Evolutionary conservation across 1,140 invertebrate species (phyloP).

Genomic region (Drosophila parvula): DNA sequence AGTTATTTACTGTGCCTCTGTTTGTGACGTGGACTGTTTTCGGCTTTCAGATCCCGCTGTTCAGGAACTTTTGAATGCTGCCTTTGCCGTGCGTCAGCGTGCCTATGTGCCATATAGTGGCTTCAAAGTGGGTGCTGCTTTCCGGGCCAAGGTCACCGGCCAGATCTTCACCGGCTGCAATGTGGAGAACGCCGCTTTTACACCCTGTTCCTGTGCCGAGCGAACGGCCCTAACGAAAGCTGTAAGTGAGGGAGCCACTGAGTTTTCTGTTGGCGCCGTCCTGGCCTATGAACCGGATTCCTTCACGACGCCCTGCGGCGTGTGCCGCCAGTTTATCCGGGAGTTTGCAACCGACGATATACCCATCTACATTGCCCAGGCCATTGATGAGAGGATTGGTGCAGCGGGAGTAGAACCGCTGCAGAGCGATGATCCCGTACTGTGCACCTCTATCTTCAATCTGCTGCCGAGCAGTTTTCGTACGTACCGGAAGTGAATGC

Average conservation of each 20-base stretch:
- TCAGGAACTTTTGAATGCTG: slow-evolving; percentile 87
- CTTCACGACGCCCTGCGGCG: slow-evolving; percentile 94
- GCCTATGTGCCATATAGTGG: slow-evolving; percentile 96
- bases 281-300: slow-evolving; percentile 87
- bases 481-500: slow-evolving; percentile 43
- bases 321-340: slow-evolving; percentile 93
- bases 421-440: slow-evolving; percentile 81
- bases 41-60: slow-evolving; percentile 85
- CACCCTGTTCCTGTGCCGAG: slow-evolving; percentile 95
- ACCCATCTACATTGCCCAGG: slow-evolving; percentile 89
- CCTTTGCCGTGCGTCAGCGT: slow-evolving; percentile 86
- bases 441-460: slow-evolving; percentile 87
- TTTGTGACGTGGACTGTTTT: slow-evolving; percentile 3
- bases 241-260: slow-evolving; percentile 91
- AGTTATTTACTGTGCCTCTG: not conserved
- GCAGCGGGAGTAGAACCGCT: slow-evolving; percentile 53
- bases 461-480: slow-evolving; percentile 86
- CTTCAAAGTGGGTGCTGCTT: slow-evolving; percentile 95
- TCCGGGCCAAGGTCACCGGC: slow-evolving; percentile 89
- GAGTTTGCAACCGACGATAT: slow-evolving; percentile 90
- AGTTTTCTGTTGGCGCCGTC: slow-evolving; percentile 91
- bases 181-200: slow-evolving; percentile 94
- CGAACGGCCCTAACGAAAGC: slow-evolving; percentile 93
- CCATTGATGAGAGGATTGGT: slow-evolving; percentile 85
- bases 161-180: slow-evolving; percentile 91